Conservation (phyloP, 2,113 vertebrate species). For the Aegypius monachus region DNA sequence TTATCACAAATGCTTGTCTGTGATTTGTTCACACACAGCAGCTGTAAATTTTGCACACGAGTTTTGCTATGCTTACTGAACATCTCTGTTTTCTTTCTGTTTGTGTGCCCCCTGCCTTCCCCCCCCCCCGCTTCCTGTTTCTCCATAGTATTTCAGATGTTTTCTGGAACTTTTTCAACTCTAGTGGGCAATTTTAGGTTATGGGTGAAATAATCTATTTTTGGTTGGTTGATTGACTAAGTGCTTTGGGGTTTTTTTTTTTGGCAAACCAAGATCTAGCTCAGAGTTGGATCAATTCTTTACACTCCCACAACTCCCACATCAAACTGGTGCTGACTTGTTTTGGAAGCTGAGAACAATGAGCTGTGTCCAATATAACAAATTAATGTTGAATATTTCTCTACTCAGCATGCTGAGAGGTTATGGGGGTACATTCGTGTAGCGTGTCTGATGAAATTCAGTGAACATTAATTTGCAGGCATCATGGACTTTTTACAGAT, state of each 20-base stretch:
- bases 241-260: neutral
- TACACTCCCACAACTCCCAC: neutral
- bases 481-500: neutral
- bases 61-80: neutral
- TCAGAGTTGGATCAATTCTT: conserved; percentile 27
- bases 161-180: neutral
- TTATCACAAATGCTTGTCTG: neutral
- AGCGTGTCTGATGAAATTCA: neutral
- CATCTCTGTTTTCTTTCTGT: neutral
- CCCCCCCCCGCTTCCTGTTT: neutral
- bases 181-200: neutral
- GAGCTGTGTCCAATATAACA: neutral
- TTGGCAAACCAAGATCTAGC: neutral
- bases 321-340: neutral
- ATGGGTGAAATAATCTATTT: neutral
- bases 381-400: conserved; percentile 22
- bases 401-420: neutral
- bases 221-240: neutral
- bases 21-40: neutral
- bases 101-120: neutral
- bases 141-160: neutral
- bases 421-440: neutral
- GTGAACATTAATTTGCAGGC: neutral
- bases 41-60: neutral
- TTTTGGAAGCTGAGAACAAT: conserved; percentile 32